phyloP scores from a whole-genome alignment of 1,140 invertebrate species.

The Delia radicum region DNA sequence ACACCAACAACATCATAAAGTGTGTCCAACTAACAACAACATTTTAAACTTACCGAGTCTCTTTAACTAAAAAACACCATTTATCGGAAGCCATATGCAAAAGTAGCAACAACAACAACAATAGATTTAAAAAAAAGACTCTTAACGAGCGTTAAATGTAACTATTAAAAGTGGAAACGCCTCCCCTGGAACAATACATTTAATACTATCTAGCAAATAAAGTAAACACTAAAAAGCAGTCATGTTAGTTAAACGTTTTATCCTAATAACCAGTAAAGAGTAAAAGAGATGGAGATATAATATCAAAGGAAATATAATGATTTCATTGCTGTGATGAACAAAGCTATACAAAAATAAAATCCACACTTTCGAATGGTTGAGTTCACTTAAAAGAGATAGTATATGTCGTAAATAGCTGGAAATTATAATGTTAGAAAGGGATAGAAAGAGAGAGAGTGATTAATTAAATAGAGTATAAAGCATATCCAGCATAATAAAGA shows the following conservation, averaged over 20 bases:
- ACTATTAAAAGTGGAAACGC: constrained; percentile 16
- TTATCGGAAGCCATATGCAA: constrained; percentile 25
- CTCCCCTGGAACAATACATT: not conserved
- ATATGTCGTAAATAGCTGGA: not conserved
- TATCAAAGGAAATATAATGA: too few relatives aligned
- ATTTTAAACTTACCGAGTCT: not conserved
- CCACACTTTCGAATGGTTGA: not conserved
- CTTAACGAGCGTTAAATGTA: constrained; percentile 22
- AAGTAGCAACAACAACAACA: constrained; percentile 20
- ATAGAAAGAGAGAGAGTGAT: not conserved
- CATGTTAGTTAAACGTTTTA: not conserved
- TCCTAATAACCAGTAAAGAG: not conserved
- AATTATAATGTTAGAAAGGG: not conserved
- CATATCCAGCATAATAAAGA: not conserved
- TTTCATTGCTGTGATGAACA: not conserved
- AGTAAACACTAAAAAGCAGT: not conserved
- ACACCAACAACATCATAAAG: too few relatives aligned
- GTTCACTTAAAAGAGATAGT: not conserved
- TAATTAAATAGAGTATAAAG: not conserved
- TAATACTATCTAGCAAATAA: not conserved
- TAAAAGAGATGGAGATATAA: not conserved
- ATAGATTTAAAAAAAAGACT: not conserved
- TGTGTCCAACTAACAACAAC: constrained; percentile 1
- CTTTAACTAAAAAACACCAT: not conserved
- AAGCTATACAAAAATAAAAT: not conserved